Conservation (phyloP, 2,888 invertebrate species). For the Lasioglossum villosulum region DNA sequence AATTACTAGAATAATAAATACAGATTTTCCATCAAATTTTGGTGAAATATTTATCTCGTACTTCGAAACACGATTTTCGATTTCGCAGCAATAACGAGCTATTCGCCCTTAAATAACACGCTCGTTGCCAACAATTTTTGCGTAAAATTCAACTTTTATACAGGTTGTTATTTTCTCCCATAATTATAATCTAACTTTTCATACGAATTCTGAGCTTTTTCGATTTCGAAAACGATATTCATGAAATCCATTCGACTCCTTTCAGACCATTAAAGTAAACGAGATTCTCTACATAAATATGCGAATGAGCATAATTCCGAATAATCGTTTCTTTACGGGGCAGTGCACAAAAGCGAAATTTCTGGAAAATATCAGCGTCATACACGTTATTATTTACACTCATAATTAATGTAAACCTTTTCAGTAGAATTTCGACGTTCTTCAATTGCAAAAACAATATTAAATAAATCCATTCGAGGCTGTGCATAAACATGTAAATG, state of each 20-base stretch:
- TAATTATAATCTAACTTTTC: neutral
- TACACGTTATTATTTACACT: neutral
- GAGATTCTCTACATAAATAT: neutral
- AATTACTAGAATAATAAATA: neutral
- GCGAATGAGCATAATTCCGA: neutral
- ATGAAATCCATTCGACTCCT: neutral
- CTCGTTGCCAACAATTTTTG: neutral
- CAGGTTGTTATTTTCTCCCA: neutral
- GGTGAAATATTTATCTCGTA: neutral
- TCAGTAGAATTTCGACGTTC: neutral
- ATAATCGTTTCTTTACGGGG: neutral
- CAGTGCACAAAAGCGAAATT: neutral
- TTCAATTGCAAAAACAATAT: neutral
- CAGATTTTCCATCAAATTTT: neutral
- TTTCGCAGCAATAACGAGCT: neutral
- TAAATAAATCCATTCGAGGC: neutral
- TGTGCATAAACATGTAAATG: no score
- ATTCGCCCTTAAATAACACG: neutral
- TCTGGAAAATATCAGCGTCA: neutral
- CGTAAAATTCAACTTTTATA: neutral
- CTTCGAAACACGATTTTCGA: conserved; percentile 1
- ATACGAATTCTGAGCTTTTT: neutral
- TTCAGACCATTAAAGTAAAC: neutral
- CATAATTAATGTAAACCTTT: neutral
- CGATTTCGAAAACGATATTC: neutral